Evolutionary conservation across 2,797 vertebrate species (phyloP), one percentile per base, ranked within the genome.

Genomic region (Acipenser transmontanus): DNA sequence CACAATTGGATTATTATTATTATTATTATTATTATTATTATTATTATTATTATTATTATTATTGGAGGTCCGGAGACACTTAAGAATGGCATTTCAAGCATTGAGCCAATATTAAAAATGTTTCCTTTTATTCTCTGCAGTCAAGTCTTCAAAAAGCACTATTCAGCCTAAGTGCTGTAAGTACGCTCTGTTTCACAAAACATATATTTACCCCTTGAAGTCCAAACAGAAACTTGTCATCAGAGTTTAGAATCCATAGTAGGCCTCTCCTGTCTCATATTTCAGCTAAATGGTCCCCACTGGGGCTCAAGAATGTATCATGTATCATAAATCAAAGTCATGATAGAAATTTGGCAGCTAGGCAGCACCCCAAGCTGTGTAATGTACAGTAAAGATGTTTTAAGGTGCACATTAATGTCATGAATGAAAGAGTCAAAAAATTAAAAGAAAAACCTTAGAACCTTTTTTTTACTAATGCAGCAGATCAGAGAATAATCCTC

Each of bases 291-390:
- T 89, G 90, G 91, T 88, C 91, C 90, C 90, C 85, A 87, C 87
- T 90, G 84, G 86, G 88, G 87, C 91, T 84, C 79, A 89, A 88
- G 91, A 95, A 93, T 92, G 81, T 94, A 95, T 93, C 89, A 88
- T 89, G 89, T 89, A 80, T 90, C 93, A 95, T 97, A 96, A 97
- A 98, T 97, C 94, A 95, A 88, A 72, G 75, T 76, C 88, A 77
- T 92, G 94, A 96, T 93, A 90, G 94, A 92, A 94, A 91, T 90
- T 93, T 98, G 95, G 94, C 93, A 85, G 86, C 73, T 75, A 84
- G 73, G 88, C 89, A 90, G 82, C 85, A 73, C 88, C 80, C 78
- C 84, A 78, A 88, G 91, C 90, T 80, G 85, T 85, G 83, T 84
- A 90, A 84, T 67, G 63, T 87, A 92, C 86, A 89, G 84, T 88